phyloP scores from a whole-genome alignment of 2,888 invertebrate genomes.

The Dione vanillae region DNA sequence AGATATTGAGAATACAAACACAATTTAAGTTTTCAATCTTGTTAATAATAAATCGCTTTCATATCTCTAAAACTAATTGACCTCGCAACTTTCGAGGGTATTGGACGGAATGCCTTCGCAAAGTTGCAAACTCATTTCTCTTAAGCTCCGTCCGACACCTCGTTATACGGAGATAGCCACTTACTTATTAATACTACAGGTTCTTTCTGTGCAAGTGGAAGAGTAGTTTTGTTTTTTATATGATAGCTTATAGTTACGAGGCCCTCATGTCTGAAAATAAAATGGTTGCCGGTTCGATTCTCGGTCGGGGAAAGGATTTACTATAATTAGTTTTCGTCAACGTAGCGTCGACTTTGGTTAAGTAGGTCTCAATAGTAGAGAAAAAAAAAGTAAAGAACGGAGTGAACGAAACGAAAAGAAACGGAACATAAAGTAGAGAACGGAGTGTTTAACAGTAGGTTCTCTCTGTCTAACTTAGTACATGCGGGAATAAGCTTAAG shows the following conservation, averaged over 20 bases:
- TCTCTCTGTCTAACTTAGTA: too few relatives aligned
- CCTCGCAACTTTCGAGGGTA: conserved; percentile 26
- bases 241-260: too few relatives aligned
- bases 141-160: conserved; percentile 21
- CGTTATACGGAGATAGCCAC: conserved; percentile 26
- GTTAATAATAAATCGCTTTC: conserved; percentile 4
- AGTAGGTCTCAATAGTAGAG: too few relatives aligned
- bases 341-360: too few relatives aligned
- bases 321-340: too few relatives aligned
- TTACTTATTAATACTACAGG: conserved; percentile 27
- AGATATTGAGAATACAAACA: neutral
- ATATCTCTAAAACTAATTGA: conserved; percentile 32
- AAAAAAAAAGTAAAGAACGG: too few relatives aligned
- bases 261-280: too few relatives aligned
- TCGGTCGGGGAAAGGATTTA: too few relatives aligned
- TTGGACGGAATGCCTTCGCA: conserved; percentile 25
- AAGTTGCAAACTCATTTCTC: conserved; percentile 34
- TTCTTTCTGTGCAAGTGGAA: neutral
- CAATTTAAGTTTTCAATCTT: conserved; percentile 7
- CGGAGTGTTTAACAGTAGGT: neutral
- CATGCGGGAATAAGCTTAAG: too few relatives aligned
- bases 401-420: neutral
- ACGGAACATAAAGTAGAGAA: neutral
- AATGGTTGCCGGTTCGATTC: too few relatives aligned
- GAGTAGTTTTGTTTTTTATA: too few relatives aligned